Conservation (phyloP, 2,113 vertebrate genomes). For the Tyrannus savana region DNA sequence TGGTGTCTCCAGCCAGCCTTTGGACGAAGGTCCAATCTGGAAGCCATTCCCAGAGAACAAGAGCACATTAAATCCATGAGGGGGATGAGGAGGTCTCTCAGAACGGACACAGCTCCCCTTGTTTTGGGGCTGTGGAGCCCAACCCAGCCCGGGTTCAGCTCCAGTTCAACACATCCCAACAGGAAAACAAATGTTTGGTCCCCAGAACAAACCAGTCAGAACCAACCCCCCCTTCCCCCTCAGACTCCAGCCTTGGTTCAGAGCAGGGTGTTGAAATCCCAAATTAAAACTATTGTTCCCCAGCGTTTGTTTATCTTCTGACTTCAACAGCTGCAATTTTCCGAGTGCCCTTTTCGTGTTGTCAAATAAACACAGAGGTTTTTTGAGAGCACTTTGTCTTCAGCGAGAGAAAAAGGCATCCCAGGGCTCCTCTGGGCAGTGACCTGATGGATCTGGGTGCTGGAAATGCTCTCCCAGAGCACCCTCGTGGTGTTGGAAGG, state of each 20-base stretch:
- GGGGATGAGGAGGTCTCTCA: neutral
- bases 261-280: neutral
- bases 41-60: neutral
- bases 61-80: too few relatives aligned
- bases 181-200: neutral
- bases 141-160: neutral
- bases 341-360: neutral
- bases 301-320: neutral
- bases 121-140: neutral
- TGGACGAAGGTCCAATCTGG: neutral
- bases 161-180: neutral
- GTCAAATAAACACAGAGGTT: conserved; percentile 1
- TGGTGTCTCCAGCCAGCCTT: neutral
- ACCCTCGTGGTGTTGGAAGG: neutral
- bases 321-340: neutral
- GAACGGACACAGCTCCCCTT: neutral
- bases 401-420: neutral
- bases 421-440: neutral
- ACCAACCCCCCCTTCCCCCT: neutral
- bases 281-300: neutral
- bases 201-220: conserved; percentile 11
- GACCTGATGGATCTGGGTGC: neutral
- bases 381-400: neutral
- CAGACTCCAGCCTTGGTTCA: neutral
- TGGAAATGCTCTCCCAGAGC: neutral